Base-by-base conservation (phyloP, 2,113 vertebrate species). In the Centropus bengalensis region DNA sequence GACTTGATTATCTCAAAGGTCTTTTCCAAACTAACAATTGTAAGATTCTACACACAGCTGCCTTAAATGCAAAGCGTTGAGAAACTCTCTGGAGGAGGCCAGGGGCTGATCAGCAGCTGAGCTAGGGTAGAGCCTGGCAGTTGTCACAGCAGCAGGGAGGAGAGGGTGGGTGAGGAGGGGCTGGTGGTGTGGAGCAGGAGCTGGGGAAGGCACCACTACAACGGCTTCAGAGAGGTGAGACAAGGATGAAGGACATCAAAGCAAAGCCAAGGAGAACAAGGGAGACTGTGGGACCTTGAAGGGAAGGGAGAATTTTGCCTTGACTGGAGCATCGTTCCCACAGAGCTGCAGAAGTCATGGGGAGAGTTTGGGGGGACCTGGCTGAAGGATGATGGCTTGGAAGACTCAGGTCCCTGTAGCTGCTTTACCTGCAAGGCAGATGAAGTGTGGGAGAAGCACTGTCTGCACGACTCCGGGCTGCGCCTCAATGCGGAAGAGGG, bases 401-500 rank as follows among this genome's bases (percentile, higher is more conserved):
- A 52, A 67, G 14, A 80, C 7, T 8, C 21, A 17, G 30, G 23
- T 44, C 42, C 33, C 47, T 8, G 7, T 1, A 6, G 52, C 27
- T 63, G 42, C 24, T 54, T 54, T 93, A 95, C 90, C 90, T 96
- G 36, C 6, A 3, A 97, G 68, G n/a, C 42, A 71, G 70, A 95
- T 52, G 62, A 96, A 95, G 26, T 94, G 92, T 27, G 90, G 96
- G 27, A 97, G 90, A 68, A 14, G 4, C 60, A 95, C 66, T 0
- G 51, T 74, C 23, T 6, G 21, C 80, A 96, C 5, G 0, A 77
- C 23, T 14, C 49, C 10, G 0, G 77, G 36, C 33, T 93, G 66
- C 26, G 82, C 90, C 33, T 54, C 26, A 66, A 96, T 95, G 77
- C 52, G 30, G 74, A 97, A 87, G 40, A 96, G 82, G 76, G 91